Percentiles rank a stretch among this genome's conserved stretches.
Evolutionary conservation across 2,797 vertebrate species (phyloP).

Genomic region (Emys orbicularis): DNA sequence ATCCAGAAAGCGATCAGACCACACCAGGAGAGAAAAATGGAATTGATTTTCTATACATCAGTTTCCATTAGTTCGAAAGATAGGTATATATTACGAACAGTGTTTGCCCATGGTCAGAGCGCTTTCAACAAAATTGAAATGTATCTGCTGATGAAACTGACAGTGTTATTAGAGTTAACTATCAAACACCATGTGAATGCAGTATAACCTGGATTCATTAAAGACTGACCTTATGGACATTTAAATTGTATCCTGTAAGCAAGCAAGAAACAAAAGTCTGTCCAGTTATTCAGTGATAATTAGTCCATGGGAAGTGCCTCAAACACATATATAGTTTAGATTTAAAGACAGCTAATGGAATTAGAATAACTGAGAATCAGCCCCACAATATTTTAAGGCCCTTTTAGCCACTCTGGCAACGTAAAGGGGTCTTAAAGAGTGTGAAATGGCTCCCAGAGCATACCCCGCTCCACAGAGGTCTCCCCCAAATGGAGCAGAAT

Average conservation of each 20-base stretch:
- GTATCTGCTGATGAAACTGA: conserved; percentile 13
- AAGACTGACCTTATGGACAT: not conserved
- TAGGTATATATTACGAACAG: conserved; percentile 40
- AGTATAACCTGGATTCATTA: not conserved
- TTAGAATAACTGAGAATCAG: not conserved
- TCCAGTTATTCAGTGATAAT: rapidly evolving
- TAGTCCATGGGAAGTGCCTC: rapidly evolving
- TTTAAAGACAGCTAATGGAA: not conserved
- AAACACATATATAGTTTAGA: rapidly evolving
- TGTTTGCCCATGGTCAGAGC: not conserved
- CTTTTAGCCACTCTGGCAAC: not conserved
- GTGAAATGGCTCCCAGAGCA: not conserved
- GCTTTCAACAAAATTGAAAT: conserved; percentile 3
- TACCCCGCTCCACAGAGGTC: too few relatives aligned
- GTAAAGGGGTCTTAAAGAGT: not conserved
- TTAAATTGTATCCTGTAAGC: rapidly evolving
- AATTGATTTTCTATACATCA: conserved; percentile 67
- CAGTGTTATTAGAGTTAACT: not conserved
- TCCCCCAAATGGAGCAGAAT: not conserved
- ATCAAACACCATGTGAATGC: not conserved
- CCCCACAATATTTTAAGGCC: not conserved
- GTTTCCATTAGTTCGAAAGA: conserved; percentile 58
- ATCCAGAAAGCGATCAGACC: conserved; percentile 33
- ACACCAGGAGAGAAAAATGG: conserved; percentile 39
- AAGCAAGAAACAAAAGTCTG: not conserved